Evolutionary conservation across 2,113 vertebrate genomes (phyloP).

Genomic region (Talpa occidentalis): DNA sequence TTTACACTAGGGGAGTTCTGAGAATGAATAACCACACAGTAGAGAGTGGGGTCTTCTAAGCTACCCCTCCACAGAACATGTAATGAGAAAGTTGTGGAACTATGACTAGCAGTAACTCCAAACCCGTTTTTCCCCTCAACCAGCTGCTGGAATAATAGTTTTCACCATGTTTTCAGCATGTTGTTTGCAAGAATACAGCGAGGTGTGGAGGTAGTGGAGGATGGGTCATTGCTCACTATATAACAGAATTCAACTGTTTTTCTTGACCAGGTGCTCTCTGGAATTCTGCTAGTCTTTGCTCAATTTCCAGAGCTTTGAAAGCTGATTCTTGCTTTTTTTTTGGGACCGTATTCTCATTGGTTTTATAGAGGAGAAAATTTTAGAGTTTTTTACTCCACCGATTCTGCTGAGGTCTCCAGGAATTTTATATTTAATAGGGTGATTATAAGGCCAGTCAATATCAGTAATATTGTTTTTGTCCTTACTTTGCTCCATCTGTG

Average conservation of each 20-base stretch:
- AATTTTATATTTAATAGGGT: neutral
- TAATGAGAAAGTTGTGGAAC: neutral
- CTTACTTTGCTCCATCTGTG: neutral
- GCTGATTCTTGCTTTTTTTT: neutral
- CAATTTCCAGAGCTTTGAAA: neutral
- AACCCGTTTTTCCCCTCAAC: neutral
- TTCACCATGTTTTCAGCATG: neutral
- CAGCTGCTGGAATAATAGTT: neutral
- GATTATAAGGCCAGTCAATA: neutral
- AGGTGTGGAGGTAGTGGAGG: neutral
- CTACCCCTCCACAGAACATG: neutral
- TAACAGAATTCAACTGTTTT: neutral
- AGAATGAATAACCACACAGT: neutral
- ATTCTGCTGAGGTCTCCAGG: neutral
- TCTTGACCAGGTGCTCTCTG: neutral
- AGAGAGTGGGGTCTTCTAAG: neutral
- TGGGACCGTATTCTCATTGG: neutral
- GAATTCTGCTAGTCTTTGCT: neutral
- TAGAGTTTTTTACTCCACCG: neutral
- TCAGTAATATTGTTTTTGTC: neutral
- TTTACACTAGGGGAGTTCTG: neutral
- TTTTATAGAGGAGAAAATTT: neutral
- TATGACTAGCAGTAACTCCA: neutral
- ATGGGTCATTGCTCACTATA: neutral
- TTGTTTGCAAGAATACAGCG: neutral